phyloP scores from a whole-genome alignment of 30 jellyfish, hydroid and myxozoan species.

The Aurelia aurita region DNA sequence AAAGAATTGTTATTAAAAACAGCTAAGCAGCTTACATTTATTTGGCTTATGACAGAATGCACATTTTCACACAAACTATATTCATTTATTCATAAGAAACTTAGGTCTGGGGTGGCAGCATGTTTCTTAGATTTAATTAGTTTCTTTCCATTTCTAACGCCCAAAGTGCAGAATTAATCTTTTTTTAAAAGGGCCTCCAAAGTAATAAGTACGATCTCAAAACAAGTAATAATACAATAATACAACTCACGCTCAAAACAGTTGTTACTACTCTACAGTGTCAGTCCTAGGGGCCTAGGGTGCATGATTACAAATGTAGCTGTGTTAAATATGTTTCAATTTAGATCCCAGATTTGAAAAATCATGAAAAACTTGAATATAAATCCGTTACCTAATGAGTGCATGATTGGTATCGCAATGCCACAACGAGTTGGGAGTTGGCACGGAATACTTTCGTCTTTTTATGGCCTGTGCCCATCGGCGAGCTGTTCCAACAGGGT shows the following conservation, averaged over 20 bases:
- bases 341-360: background rate
- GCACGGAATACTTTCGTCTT: slow-evolving; percentile 39
- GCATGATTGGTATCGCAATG: slow-evolving; percentile 51
- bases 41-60: background rate
- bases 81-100: background rate
- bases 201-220: background rate
- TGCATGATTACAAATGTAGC: background rate
- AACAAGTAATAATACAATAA: background rate
- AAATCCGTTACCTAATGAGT: slow-evolving; percentile 25
- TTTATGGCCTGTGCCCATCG: slow-evolving; percentile 24
- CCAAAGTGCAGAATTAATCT: background rate
- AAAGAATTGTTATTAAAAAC: too few relatives aligned
- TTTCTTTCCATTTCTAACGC: background rate
- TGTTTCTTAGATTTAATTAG: background rate
- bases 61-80: background rate
- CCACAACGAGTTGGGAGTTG: slow-evolving; percentile 42
- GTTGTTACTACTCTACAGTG: background rate
- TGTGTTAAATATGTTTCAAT: background rate
- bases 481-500: slow-evolving; percentile 54
- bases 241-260: background rate
- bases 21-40: background rate
- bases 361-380: background rate
- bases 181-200: background rate
- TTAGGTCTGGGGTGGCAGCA: slow-evolving; percentile 1
- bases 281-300: too few relatives aligned